A percentile compares a stretch with the other conserved stretches of the same genome.
These are phyloP conservation scores for Thaleichthys pacificus DNA, from an alignment of 2,797 vertebrate genomes.

Conservation along the genomic window DNA sequence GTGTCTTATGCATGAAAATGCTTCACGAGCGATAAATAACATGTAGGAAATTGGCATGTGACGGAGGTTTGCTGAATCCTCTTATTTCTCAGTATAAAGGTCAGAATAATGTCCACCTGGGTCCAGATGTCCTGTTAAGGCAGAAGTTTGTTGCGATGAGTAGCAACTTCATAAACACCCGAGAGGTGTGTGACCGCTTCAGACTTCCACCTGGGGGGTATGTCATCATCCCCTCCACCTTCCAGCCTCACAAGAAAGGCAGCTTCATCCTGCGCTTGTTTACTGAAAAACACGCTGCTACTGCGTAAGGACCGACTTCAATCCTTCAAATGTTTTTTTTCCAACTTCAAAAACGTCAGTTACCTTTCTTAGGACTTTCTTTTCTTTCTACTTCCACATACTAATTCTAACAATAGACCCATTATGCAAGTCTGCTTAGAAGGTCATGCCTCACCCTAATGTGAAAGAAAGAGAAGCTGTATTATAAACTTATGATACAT, in stretches of 20 bases:
- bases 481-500: too few relatives aligned
- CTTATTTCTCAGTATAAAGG: conserved; percentile 54
- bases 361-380: too few relatives aligned
- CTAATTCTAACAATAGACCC: too few relatives aligned
- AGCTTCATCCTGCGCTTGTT: conserved; percentile 76
- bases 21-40: background rate
- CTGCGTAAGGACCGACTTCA: conserved; percentile 51
- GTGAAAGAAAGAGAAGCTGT: too few relatives aligned
- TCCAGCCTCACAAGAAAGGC: conserved; percentile 67
- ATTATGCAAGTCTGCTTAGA: too few relatives aligned
- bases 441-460: too few relatives aligned
- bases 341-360: background rate
- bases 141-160: conserved; percentile 44
- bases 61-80: background rate
- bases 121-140: conserved; percentile 50
- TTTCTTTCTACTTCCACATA: too few relatives aligned
- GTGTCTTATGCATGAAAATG: background rate
- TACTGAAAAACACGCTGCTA: conserved; percentile 68
- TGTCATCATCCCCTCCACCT: conserved; percentile 75
- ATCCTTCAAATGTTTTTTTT: background rate
- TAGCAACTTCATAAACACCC: conserved; percentile 65
- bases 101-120: conserved; percentile 76
- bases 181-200: conserved; percentile 72
- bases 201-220: conserved; percentile 76
- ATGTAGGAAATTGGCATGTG: too few relatives aligned